phyloP scores from a whole-genome alignment of 2,113 vertebrate species.

The Lichenostomus cassidix region DNA sequence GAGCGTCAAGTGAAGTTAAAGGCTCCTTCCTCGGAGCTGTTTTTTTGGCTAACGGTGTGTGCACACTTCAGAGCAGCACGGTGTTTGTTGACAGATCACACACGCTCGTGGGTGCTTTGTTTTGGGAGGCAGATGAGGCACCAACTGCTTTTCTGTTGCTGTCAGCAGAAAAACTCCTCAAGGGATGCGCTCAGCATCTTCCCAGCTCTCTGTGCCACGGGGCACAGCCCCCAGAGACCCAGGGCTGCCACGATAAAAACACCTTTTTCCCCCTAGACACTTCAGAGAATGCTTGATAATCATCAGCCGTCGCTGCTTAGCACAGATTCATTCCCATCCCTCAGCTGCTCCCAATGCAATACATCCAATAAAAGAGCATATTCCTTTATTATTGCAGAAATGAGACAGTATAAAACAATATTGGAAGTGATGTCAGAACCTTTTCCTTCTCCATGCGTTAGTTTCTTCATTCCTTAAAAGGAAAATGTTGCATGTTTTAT shows the following conservation, averaged over 20 bases:
- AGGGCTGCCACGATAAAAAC: neutral
- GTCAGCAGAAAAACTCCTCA: neutral
- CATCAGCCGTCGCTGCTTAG: neutral
- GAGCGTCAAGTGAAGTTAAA: conserved; percentile 22
- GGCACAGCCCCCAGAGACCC: neutral
- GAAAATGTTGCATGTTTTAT: neutral
- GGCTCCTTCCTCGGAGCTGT: conserved; percentile 4
- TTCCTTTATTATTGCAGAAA: neutral
- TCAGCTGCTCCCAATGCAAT: neutral
- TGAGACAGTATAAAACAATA: neutral
- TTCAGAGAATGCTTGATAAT: neutral
- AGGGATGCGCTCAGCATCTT: neutral
- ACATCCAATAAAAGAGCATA: neutral
- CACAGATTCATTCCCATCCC: neutral
- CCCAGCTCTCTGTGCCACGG: neutral
- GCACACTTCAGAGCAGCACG: neutral
- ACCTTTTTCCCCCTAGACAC: neutral
- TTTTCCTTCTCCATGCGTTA: neutral
- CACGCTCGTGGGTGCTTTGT: neutral
- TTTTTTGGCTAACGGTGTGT: neutral
- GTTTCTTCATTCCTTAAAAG: neutral
- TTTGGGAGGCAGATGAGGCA: conserved; percentile 8
- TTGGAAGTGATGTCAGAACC: neutral
- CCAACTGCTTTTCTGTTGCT: neutral
- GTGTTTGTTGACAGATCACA: conserved; percentile 22